Conservation (phyloP, 2,888 invertebrate species). For the Himalopsyche tibetana region DNA sequence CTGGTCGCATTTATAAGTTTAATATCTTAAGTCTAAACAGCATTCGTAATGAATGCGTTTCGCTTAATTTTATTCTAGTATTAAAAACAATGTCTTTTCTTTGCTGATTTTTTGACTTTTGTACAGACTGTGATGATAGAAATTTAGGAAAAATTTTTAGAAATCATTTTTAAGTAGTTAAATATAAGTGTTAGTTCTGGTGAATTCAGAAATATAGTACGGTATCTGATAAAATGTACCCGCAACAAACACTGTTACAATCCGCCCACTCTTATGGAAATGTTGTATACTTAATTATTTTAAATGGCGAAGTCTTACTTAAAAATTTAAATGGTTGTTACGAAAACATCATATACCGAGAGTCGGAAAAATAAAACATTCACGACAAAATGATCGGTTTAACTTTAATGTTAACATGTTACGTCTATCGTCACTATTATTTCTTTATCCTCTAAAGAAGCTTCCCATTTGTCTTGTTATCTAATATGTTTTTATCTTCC, state of each 20-base stretch:
- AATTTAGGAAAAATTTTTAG: slow-evolving; percentile 35
- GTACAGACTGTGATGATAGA: slow-evolving; percentile 42
- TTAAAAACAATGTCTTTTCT: slow-evolving; percentile 12
- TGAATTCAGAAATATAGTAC: background rate
- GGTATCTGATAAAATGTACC: background rate
- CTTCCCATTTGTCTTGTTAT: no score
- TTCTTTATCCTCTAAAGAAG: no score
- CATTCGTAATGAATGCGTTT: background rate
- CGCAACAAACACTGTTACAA: background rate
- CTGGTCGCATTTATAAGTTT: slow-evolving; percentile 24
- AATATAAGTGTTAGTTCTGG: background rate
- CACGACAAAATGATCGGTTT: no score
- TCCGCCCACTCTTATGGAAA: slow-evolving; percentile 16
- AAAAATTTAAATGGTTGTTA: no score
- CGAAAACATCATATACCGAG: no score
- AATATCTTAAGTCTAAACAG: background rate
- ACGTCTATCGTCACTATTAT: no score
- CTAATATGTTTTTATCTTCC: no score
- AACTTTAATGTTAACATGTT: no score
- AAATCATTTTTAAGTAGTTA: slow-evolving; percentile 23
- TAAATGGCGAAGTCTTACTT: background rate
- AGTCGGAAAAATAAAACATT: no score
- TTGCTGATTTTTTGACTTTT: slow-evolving; percentile 37
- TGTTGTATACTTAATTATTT: background rate
- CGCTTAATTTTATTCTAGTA: background rate